phyloP scores from a whole-genome alignment of 2,888 invertebrate genomes.

The Diarsia brunnea region DNA sequence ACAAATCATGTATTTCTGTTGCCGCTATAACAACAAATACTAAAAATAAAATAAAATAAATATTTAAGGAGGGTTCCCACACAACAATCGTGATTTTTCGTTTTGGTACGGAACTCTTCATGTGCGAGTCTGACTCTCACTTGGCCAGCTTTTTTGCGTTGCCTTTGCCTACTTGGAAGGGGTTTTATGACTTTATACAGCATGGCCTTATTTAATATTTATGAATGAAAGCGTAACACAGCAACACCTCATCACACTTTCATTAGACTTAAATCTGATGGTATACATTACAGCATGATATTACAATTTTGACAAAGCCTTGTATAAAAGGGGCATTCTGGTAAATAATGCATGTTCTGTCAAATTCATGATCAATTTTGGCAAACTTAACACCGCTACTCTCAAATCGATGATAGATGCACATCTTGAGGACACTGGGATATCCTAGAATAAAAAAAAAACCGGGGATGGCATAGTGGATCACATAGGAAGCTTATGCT shows the following conservation, averaged over 20 bases:
- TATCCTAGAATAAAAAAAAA: neutral
- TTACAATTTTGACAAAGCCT: neutral
- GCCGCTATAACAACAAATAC: no score
- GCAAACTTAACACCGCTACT: neutral
- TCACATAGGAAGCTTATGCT: neutral
- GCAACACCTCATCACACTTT: neutral
- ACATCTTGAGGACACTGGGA: neutral
- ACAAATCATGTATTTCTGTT: no score
- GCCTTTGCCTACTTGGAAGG: neutral
- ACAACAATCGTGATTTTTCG: no score
- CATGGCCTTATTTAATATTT: constrained; percentile 6
- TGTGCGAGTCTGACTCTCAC: no score
- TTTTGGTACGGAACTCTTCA: no score
- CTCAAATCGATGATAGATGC: neutral
- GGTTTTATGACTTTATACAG: neutral
- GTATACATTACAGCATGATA: neutral
- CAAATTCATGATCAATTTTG: neutral
- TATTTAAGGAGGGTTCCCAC: no score
- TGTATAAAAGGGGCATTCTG: neutral
- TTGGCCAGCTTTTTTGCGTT: no score
- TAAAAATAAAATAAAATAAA: no score
- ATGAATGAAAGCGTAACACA: neutral
- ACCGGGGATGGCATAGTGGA: no score
- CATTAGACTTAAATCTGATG: neutral
- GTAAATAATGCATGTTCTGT: no score